phyloP scores from a whole-genome alignment of 2,113 vertebrate species.

The Eonycteris spelaea region DNA sequence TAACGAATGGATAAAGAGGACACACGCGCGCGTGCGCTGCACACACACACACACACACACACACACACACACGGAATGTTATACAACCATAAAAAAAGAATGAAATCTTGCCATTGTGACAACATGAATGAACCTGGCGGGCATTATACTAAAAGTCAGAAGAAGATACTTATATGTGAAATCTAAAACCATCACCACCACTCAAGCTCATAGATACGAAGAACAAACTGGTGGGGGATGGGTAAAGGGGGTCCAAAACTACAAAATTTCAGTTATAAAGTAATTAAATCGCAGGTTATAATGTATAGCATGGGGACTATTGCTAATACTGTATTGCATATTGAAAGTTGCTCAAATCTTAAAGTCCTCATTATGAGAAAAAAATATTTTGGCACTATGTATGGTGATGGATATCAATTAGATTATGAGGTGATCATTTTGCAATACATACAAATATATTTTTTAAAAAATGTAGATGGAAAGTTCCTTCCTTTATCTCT shows the following conservation, averaged over 20 bases:
- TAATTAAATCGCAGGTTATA: not conserved
- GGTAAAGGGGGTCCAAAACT: not conserved
- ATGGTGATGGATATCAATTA: not conserved
- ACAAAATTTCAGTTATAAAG: not conserved
- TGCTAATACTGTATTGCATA: not conserved
- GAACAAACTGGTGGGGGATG: not conserved
- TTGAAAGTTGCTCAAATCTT: not conserved
- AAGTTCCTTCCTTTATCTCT: too few species aligned
- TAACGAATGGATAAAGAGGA: not conserved
- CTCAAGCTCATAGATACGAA: not conserved
- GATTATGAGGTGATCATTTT: not conserved
- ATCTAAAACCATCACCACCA: not conserved
- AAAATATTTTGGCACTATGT: not conserved
- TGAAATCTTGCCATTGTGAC: not conserved
- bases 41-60: not conserved
- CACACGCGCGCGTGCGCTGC: too few species aligned
- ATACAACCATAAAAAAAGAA: not conserved
- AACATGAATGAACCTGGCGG: not conserved
- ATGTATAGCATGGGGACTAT: not conserved
- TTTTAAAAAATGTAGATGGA: not conserved
- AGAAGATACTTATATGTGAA: not conserved
- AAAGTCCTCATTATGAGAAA: not conserved
- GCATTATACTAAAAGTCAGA: not conserved
- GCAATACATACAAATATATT: not conserved
- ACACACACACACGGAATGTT: not conserved